Evolutionary conservation across 2,113 vertebrate genomes (phyloP), one percentile per base, ranked within the genome.

Genomic region (Centropus unirufus): DNA sequence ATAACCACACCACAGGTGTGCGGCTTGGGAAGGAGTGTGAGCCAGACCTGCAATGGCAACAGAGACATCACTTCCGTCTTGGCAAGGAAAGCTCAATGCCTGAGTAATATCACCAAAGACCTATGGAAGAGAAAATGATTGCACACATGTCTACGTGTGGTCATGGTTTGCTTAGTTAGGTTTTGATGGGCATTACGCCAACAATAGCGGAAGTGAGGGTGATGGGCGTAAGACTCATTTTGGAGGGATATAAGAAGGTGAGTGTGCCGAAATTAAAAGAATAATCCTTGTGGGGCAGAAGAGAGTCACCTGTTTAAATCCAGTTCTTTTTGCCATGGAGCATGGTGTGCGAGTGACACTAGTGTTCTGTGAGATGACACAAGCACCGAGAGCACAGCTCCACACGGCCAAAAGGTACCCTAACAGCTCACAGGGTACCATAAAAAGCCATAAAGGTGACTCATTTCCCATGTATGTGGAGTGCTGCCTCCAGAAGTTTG

Each of bases 141-240:
- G 0, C 3, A 47, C 0, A 2, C 0, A 4, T 20, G 9, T n/a
- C 36, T 66, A 29, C 27, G 30, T 13, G 12, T 1, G 7, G 67
- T n/a, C 2, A 1, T 2, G 1, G 24, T 11, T 89, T 79, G 9
- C 59, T 90, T 46, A 62, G 42, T 22, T 72, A 64, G 44, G 36
- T 58, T 47, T 66, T 12, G 82, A 64, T 1, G 2, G 30, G 21
- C 24, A 30, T 23, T 78, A 36, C 3, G 29, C 7, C 87, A 36
- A 68, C 14, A 87, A 72, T 19, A 6, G 8, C 12, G 1, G 54
- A 66, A 85, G 6, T 13, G 12, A 69, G 12, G 6, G 34, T 6
- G 9, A 30, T 47, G 32, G 39, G 9, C 9, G 11, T 12, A 27
- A 63, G 73, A 63, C 42, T 77, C 34, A 42, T 68, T 89, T 63